These are phyloP conservation scores for Melanotaenia parkinsoni DNA, from an alignment of 2,797 vertebrate species.

Conservation along the genomic window DNA sequence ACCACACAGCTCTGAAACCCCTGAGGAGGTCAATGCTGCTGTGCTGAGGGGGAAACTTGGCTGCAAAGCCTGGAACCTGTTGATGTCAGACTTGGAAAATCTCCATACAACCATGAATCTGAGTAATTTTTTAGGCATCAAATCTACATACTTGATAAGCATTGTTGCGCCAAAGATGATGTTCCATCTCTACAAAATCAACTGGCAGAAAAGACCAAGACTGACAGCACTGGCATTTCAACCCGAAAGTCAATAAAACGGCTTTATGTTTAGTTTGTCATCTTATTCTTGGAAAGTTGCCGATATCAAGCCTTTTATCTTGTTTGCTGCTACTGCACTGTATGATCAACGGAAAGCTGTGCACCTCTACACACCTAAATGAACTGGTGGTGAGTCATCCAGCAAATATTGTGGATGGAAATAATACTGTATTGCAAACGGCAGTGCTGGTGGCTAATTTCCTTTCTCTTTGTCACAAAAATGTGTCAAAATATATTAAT, in stretches of 20 bases:
- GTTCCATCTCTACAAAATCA: neutral
- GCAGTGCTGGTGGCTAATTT: neutral
- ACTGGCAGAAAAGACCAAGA: neutral
- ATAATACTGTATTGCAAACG: neutral
- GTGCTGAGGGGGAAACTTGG: neutral
- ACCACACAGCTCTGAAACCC: neutral
- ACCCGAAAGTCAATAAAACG: neutral
- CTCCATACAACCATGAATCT: neutral
- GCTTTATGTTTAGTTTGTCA: neutral
- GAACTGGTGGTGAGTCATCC: neutral
- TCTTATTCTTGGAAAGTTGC: neutral
- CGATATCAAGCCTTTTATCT: neutral
- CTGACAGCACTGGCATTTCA: neutral
- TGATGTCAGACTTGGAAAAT: neutral
- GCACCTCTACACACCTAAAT: neutral
- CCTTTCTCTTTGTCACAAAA: neutral
- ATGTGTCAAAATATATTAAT: neutral
- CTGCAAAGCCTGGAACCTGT: neutral
- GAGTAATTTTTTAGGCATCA: neutral
- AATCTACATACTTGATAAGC: neutral
- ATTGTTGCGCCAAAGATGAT: neutral
- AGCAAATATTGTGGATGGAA: neutral
- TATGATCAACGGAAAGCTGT: neutral
- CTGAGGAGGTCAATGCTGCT: neutral
- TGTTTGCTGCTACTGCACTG: neutral